phyloP scores from a whole-genome alignment of 1,140 invertebrate genomes.

The Drosophila watanabei region DNA sequence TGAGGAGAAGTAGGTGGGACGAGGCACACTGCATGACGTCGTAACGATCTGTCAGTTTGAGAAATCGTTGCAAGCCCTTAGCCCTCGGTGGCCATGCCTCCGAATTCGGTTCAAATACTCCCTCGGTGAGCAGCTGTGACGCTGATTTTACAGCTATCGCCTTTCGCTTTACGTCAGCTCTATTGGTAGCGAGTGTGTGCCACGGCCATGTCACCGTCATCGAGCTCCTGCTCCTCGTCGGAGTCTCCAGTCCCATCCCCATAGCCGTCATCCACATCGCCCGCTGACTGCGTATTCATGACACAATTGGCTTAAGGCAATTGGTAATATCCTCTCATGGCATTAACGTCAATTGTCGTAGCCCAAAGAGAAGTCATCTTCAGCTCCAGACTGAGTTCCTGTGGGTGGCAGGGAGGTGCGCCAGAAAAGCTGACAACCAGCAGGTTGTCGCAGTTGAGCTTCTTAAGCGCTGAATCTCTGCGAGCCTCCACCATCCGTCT shows the following conservation, averaged over 20 bases:
- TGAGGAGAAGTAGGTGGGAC: background rate
- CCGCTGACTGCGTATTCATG: constrained; percentile 72
- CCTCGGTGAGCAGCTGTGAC: constrained; percentile 58
- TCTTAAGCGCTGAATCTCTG: constrained; percentile 9
- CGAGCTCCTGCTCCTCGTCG: background rate
- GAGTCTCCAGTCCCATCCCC: background rate
- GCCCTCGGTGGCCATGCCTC: constrained; percentile 11
- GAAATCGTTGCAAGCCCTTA: constrained; percentile 60
- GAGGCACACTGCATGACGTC: constrained; percentile 68
- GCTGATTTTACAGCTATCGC: constrained; percentile 78
- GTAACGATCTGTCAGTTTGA: constrained; percentile 80
- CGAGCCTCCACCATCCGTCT: background rate
- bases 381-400: constrained; percentile 44
- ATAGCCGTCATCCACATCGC: constrained; percentile 8
- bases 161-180: constrained; percentile 69
- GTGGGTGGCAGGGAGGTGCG: constrained; percentile 4
- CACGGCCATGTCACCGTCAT: constrained; percentile 43
- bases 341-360: constrained; percentile 80
- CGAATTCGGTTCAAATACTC: constrained; percentile 49
- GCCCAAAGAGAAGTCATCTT: constrained; percentile 49
- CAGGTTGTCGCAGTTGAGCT: constrained; percentile 41
- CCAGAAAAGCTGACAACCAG: constrained; percentile 10
- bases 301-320: constrained; percentile 81
- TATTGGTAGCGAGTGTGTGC: constrained; percentile 42
- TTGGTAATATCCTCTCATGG: constrained; percentile 82